Evolutionary conservation across 2,797 vertebrate species (phyloP).

Genomic region (Synaphobranchus kaupii): DNA sequence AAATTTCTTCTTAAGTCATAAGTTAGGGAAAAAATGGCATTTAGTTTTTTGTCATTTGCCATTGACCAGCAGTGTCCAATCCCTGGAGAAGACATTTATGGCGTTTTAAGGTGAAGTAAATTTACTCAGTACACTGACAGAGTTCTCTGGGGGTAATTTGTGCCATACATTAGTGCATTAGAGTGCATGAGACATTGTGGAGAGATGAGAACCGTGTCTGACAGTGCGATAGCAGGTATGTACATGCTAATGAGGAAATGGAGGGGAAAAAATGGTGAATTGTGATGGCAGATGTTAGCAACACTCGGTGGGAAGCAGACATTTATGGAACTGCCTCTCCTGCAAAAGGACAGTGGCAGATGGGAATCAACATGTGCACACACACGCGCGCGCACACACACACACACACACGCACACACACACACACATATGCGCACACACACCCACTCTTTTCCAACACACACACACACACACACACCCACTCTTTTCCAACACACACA

Average conservation of each 20-base stretch:
- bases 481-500: too few relatives aligned
- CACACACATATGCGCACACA: background rate
- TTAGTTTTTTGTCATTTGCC: too few relatives aligned
- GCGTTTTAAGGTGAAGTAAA: background rate
- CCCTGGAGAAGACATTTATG: background rate
- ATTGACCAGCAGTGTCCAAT: background rate
- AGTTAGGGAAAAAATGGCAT: too few relatives aligned
- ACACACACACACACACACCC: too few relatives aligned
- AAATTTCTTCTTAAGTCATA: too few relatives aligned
- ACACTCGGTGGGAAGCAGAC: background rate
- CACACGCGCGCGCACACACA: background rate
- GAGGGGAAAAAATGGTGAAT: background rate
- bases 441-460: too few relatives aligned
- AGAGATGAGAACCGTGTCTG: background rate
- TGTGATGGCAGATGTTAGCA: background rate
- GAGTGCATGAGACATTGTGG: background rate
- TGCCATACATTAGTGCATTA: background rate
- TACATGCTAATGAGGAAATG: background rate
- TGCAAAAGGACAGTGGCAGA: background rate
- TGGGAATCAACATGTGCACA: too few relatives aligned
- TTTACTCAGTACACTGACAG: background rate
- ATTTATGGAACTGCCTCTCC: background rate
- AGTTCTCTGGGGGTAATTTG: background rate
- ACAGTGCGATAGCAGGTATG: background rate
- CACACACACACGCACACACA: background rate